phyloP scores from a whole-genome alignment of 2,797 vertebrate genomes.

The Lutjanus campechanus region DNA sequence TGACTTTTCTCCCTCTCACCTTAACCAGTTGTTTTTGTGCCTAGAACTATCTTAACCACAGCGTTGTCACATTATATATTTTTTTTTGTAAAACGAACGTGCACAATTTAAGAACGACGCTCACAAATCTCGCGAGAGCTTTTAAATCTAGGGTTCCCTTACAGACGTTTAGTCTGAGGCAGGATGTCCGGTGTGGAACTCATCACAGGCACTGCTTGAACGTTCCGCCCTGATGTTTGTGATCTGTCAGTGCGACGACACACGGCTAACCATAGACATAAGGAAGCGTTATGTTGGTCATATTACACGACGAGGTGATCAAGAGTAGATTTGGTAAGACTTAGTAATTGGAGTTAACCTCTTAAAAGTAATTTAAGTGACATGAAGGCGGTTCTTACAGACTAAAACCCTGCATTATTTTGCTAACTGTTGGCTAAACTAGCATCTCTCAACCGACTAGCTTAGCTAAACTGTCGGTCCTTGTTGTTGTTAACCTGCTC shows the following conservation, averaged over 20 bases:
- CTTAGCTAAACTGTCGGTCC: background rate
- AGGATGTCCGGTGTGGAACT: too few relatives aligned
- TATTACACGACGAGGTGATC: constrained; percentile 18
- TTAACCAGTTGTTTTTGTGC: too few relatives aligned
- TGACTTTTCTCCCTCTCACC: too few relatives aligned
- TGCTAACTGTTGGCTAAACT: background rate
- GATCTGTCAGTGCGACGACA: constrained; percentile 1
- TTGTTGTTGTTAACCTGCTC: background rate
- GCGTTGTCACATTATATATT: too few relatives aligned
- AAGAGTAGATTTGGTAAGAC: background rate
- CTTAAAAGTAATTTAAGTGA: background rate
- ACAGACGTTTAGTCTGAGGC: too few relatives aligned
- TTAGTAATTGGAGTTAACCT: accelerated
- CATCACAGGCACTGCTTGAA: background rate
- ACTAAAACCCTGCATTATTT: background rate
- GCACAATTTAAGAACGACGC: too few relatives aligned
- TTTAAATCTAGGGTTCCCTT: too few relatives aligned
- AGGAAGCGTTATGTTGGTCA: background rate
- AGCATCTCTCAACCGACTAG: background rate
- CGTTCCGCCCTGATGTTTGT: constrained; percentile 37
- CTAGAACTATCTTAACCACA: too few relatives aligned
- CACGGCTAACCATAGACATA: background rate
- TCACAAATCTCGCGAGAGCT: too few relatives aligned
- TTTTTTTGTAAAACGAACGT: too few relatives aligned
- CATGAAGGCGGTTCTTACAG: background rate